Base-by-base conservation (phyloP, 2,797 vertebrate genomes). In the Lateolabrax maculatus region DNA sequence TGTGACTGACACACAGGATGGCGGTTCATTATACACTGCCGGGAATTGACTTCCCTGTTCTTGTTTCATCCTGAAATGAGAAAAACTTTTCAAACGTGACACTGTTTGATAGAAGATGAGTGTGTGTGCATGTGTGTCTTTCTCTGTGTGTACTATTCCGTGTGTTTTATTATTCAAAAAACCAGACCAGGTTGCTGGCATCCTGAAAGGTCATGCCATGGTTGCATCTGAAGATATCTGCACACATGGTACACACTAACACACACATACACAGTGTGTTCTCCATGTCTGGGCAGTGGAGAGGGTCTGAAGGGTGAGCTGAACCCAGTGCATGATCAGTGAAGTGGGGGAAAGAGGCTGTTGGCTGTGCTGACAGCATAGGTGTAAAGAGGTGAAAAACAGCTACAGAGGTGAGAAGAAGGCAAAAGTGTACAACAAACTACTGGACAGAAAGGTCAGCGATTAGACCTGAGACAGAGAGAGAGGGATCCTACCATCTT, bases 401-500 rank as follows among this genome's bases (percentile, higher is more conserved):
- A 67, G 53, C 49, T 27, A 29, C 29, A 34, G 60, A 60, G 71
- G 61, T 69, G 60, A 79, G 57, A 48, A 25, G 36, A 27, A 41
- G 48, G 57, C 29, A 68, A 51, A 62, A 49, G 57, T 48, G 71
- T 67, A 67, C 49, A 75, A 51, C 37, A 75, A 77, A 60, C 57
- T 9, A 56, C 53, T 23, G 48, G 49, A 87, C 48, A 63, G 56
- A 75, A 70, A 84, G 70, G 75, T 73, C 62, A 81, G 76, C 19
- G 64, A 79, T 78, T 43, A 68, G 64, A 57, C 2, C 0, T 6
- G 5, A 64, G 1, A 70, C 34, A 46, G 13, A 21, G 5, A 21
- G 13, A 25, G 21, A 31, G 27, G 57, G 13, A 56, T 63, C 87
- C 25, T 90, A 98, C 98, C 97, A 2, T 99, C 98, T 7, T 98